Percentiles rank a stretch among this genome's conserved stretches.
phyloP scores from a whole-genome alignment of 1,140 invertebrate species.

The Belonocnema kinseyi region DNA sequence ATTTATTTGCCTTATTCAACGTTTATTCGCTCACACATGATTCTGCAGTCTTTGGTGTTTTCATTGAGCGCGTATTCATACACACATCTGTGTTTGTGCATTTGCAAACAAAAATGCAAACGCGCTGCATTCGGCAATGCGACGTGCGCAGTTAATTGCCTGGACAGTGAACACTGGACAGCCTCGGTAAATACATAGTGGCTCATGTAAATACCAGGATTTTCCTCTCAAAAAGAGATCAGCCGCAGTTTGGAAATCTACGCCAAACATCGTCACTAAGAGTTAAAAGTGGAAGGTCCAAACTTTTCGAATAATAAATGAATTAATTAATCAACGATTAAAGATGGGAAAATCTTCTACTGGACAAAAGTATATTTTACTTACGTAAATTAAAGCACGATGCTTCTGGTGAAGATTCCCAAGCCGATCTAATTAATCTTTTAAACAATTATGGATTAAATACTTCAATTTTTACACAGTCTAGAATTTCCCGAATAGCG shows the following conservation, averaged over 20 bases:
- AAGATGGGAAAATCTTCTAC: neutral
- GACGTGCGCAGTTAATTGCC: slow-evolving; percentile 12
- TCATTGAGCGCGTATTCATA: neutral
- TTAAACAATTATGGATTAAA: no score
- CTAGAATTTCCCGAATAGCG: no score
- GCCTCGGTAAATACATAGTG: slow-evolving; percentile 7
- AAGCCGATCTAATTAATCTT: no score
- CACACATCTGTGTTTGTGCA: neutral
- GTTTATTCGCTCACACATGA: slow-evolving; percentile 23
- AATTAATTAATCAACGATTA: neutral
- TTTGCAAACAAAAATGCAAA: slow-evolving; percentile 29
- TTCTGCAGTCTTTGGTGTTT: neutral
- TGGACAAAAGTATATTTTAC: neutral
- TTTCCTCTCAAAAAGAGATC: neutral
- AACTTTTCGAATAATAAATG: neutral
- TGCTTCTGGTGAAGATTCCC: no score
- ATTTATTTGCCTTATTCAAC: neutral
- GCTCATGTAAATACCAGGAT: neutral
- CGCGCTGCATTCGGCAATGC: neutral
- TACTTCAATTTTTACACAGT: no score
- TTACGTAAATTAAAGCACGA: no score
- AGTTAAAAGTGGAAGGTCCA: neutral
- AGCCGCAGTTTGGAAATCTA: neutral
- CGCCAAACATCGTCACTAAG: neutral
- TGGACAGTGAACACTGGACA: neutral